phyloP scores from a whole-genome alignment of 2,113 vertebrate species.

The Paedocypris sp. region DNA sequence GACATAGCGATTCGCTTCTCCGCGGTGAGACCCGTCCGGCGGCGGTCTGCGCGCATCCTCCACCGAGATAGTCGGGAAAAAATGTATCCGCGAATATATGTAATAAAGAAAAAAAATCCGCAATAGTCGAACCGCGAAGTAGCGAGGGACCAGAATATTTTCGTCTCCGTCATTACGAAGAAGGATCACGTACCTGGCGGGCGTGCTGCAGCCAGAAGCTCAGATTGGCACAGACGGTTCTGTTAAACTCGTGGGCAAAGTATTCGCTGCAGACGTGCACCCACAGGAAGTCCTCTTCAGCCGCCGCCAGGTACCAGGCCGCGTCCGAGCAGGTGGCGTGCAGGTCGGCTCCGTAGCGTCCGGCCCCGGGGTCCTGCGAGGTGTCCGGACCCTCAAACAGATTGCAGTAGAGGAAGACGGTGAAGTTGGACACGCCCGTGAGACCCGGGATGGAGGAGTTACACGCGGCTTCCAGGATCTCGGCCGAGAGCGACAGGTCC shows the following conservation, averaged over 20 bases:
- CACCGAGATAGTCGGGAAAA: too few relatives aligned
- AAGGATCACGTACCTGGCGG: slow-evolving; percentile 46
- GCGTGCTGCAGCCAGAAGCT: slow-evolving; percentile 66
- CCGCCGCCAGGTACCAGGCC: slow-evolving; percentile 71
- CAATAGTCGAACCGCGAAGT: too few relatives aligned
- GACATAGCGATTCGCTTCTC: too few relatives aligned
- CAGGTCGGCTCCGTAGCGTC: slow-evolving; percentile 53
- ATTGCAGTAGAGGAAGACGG: slow-evolving; percentile 74
- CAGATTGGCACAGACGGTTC: slow-evolving; percentile 68
- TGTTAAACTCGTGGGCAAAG: slow-evolving; percentile 71
- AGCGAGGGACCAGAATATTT: too few relatives aligned
- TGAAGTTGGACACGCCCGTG: slow-evolving; percentile 76
- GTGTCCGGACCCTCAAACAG: slow-evolving; percentile 55
- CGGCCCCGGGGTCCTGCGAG: slow-evolving; percentile 39
- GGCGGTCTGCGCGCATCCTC: too few relatives aligned
- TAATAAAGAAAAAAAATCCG: too few relatives aligned
- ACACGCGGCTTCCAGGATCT: slow-evolving; percentile 72
- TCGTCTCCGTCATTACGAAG: too few relatives aligned
- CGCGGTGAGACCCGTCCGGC: too few relatives aligned
- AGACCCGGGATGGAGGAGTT: slow-evolving; percentile 63
- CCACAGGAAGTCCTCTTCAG: slow-evolving; percentile 71
- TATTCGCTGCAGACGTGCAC: slow-evolving; percentile 72
- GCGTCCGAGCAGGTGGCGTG: slow-evolving; percentile 66
- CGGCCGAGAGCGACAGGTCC: slow-evolving; percentile 36
- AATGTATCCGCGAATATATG: too few relatives aligned